A percentile compares a stretch with the other conserved stretches of the same genome.
These are phyloP conservation scores for Formica aserva DNA, from an alignment of 2,888 invertebrate genomes.

Conservation along the genomic window DNA sequence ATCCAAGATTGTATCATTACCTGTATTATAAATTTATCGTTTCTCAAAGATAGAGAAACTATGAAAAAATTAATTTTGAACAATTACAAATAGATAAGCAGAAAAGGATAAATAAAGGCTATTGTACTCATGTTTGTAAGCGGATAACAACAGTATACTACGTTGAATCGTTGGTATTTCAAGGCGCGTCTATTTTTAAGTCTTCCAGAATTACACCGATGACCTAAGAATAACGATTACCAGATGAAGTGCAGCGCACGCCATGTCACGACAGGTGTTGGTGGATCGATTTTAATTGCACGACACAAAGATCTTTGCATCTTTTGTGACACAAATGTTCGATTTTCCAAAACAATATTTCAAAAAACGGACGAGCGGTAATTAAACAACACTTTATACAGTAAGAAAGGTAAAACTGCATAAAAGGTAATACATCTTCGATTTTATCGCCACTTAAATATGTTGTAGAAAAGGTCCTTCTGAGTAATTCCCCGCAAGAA, in stretches of 20 bases:
- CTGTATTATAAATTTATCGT: background rate
- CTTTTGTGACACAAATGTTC: background rate
- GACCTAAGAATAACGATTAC: conserved; percentile 63
- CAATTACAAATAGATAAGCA: background rate
- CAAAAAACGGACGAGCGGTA: background rate
- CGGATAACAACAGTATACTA: background rate
- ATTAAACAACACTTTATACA: background rate
- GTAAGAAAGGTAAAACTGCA: too few relatives aligned
- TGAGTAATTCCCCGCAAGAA: too few relatives aligned
- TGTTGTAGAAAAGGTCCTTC: too few relatives aligned
- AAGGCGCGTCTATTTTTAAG: conserved; percentile 63
- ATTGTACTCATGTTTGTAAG: background rate
- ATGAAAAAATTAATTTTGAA: conserved; percentile 4
- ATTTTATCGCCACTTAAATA: too few relatives aligned
- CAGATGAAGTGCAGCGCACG: conserved; percentile 26
- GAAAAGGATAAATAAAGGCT: background rate
- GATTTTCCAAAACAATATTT: background rate
- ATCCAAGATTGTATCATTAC: background rate
- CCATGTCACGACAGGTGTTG: conserved; percentile 18
- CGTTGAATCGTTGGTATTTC: conserved; percentile 58
- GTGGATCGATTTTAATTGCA: conserved; percentile 27
- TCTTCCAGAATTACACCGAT: conserved; percentile 56
- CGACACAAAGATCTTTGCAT: conserved; percentile 26
- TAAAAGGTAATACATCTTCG: too few relatives aligned
- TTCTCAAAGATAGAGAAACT: background rate